Conservation (phyloP, 2,797 vertebrate species). For the Phataginus tetradactyla region DNA sequence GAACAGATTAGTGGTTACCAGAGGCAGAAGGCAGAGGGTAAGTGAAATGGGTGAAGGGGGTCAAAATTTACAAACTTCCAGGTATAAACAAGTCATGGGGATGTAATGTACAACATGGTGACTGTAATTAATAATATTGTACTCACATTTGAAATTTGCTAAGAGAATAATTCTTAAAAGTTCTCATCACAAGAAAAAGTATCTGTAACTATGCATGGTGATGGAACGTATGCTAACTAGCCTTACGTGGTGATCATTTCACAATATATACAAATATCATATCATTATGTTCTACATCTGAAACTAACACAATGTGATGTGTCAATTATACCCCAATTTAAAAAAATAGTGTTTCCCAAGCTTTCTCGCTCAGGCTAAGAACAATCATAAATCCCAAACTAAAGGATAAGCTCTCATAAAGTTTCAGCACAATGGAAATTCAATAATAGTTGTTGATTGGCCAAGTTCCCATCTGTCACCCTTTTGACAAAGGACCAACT, state of each 20-base stretch:
- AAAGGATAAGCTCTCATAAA: not conserved
- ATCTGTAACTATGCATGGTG: not conserved
- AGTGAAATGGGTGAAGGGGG: not conserved
- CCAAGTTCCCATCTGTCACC: not conserved
- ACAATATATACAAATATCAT: not conserved
- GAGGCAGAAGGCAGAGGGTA: not conserved
- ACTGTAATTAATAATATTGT: not conserved
- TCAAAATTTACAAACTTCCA: not conserved
- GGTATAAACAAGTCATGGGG: not conserved
- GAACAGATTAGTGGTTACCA: not conserved
- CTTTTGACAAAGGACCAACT: not conserved
- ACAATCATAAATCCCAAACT: not conserved
- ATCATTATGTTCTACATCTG: not conserved
- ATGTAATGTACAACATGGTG: not conserved
- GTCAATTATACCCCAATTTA: not conserved
- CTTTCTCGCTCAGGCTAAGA: not conserved
- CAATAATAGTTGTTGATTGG: not conserved
- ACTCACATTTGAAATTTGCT: not conserved
- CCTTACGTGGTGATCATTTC: not conserved
- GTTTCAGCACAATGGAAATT: not conserved
- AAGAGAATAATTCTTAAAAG: not conserved
- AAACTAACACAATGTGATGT: not conserved
- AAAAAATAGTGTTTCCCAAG: not conserved
- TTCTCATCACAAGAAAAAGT: not conserved
- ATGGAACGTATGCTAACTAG: not conserved